phyloP scores from a whole-genome alignment of 2,888 invertebrate genomes.

The Pterostichus madidus region DNA sequence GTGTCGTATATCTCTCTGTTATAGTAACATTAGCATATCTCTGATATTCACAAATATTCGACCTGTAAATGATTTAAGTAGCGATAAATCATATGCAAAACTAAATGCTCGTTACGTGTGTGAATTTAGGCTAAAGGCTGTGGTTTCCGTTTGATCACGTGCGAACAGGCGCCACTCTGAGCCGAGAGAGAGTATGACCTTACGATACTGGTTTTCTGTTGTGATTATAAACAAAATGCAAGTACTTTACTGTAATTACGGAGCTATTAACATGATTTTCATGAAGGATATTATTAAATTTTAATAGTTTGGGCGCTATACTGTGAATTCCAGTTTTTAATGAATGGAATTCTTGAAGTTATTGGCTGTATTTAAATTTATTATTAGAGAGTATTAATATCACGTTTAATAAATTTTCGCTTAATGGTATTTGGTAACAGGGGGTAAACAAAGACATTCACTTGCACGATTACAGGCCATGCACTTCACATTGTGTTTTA shows the following conservation, averaged over 20 bases:
- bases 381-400: no score
- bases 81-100: not conserved
- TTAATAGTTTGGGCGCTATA: constrained; percentile 2
- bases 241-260: not conserved
- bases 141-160: constrained; percentile 33
- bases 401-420: no score
- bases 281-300: not conserved
- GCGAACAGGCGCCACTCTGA: not conserved
- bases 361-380: no score
- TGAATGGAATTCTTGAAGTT: not conserved
- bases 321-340: not conserved
- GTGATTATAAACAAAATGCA: not conserved
- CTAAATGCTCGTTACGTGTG: constrained; percentile 12
- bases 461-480: no score
- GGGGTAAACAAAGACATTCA: no score
- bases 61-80: not conserved
- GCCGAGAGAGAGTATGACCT: constrained; percentile 1
- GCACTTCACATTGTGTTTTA: no score
- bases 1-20: not conserved
- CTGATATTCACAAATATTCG: not conserved
- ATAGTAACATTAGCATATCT: constrained; percentile 1
- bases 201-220: constrained; percentile 3
- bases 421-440: no score
- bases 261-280: constrained; percentile 12
- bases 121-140: constrained; percentile 34